phyloP scores from a whole-genome alignment of 64 coral and sea anemone species.

The Stylophora pistillata region DNA sequence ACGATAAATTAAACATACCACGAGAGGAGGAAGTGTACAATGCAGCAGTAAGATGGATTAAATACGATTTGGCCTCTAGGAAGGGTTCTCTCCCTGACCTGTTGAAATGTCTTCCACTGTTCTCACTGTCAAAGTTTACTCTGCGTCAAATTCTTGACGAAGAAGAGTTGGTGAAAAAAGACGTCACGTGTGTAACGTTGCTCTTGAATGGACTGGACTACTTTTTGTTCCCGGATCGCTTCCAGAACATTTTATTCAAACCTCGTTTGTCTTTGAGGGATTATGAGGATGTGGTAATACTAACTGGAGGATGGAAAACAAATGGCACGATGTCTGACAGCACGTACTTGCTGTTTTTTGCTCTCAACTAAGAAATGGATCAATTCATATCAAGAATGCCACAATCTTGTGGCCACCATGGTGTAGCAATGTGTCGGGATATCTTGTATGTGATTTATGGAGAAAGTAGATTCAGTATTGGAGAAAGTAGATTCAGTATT shows the following conservation, averaged over 20 bases:
- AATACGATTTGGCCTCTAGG: conserved; percentile 42
- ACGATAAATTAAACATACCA: conserved; percentile 32
- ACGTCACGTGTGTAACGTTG: background rate
- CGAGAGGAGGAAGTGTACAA: conserved; percentile 45
- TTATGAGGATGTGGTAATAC: background rate
- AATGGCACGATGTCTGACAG: background rate
- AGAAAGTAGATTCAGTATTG: too few relatives aligned
- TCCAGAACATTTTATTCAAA: background rate
- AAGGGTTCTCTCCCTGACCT: conserved; percentile 13
- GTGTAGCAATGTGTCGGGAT: conserved; percentile 3
- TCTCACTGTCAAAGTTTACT: conserved; percentile 55
- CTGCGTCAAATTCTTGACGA: conserved; percentile 1
- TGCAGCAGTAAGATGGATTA: conserved; percentile 36
- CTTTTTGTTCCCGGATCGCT: background rate
- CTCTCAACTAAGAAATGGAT: background rate
- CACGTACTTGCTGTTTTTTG: background rate
- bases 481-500: too few relatives aligned
- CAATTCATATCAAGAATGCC: background rate
- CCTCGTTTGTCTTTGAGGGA: background rate
- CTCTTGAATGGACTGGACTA: background rate
- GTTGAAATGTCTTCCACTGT: conserved; percentile 32
- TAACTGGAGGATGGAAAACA: background rate
- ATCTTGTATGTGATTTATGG: background rate
- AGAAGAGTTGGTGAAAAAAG: background rate
- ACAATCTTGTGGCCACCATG: background rate